These are phyloP conservation scores for Odontophorus gujanensis DNA, from an alignment of 2,113 vertebrate genomes.

Conservation along the genomic window DNA sequence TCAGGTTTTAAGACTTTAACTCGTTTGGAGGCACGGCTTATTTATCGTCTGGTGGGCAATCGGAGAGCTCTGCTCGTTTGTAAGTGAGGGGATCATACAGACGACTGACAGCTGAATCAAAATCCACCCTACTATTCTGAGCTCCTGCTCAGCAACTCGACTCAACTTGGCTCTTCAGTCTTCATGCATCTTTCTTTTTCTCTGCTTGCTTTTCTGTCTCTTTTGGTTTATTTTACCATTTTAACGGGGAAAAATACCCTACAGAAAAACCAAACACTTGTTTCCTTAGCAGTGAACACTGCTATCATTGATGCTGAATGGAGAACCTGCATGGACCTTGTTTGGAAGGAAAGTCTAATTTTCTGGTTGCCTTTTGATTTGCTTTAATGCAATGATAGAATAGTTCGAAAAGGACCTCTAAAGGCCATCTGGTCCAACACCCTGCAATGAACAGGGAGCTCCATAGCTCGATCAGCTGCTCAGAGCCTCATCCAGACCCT, in stretches of 20 bases:
- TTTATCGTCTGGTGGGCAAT: not conserved
- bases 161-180: not conserved
- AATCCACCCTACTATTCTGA: not conserved
- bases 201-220: not conserved
- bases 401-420: no score
- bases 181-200: rapidly evolving
- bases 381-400: no score
- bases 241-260: not conserved
- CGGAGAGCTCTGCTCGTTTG: rapidly evolving
- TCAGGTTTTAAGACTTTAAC: not conserved
- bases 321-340: rapidly evolving
- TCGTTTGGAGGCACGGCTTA: not conserved
- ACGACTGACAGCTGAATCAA: rapidly evolving
- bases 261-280: not conserved
- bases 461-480: no score
- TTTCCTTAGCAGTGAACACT: not conserved
- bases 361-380: not conserved
- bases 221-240: not conserved
- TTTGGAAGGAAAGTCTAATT: not conserved
- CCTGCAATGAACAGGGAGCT: no score
- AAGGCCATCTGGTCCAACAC: no score
- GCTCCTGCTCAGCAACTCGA: not conserved
- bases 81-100: not conserved
- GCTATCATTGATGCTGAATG: rapidly evolving
- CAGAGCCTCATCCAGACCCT: no score